phyloP scores from a whole-genome alignment of 2,113 vertebrate species.

The Gulo gulo region DNA sequence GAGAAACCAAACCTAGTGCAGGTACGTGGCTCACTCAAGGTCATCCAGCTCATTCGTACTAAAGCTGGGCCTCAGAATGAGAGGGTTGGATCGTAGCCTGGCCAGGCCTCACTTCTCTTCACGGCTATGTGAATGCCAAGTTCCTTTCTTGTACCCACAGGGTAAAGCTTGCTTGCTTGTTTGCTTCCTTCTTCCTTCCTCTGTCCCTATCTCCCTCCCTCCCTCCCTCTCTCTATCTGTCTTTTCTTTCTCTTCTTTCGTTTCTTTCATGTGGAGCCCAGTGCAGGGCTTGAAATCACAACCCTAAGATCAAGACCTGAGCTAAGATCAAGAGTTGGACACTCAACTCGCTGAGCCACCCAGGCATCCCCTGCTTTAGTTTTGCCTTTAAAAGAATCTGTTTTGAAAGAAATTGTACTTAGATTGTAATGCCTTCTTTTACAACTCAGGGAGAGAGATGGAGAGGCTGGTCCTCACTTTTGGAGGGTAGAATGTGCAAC shows the following conservation, averaged over 20 bases:
- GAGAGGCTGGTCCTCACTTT: background rate
- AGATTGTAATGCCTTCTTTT: background rate
- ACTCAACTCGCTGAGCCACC: background rate
- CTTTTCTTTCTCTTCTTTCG: no score
- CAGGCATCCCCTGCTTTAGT: background rate
- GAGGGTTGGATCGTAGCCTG: background rate
- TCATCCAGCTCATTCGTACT: background rate
- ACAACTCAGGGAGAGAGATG: background rate
- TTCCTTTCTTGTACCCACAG: background rate
- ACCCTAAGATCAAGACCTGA: background rate
- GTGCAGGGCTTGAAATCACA: background rate
- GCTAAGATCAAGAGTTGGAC: background rate
- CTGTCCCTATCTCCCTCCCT: fast-evolving
- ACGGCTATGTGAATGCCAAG: background rate
- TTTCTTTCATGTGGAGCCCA: background rate
- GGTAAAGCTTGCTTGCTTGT: background rate
- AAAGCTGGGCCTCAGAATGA: background rate
- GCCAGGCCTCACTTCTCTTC: background rate
- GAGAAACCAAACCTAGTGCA: background rate
- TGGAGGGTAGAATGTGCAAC: background rate
- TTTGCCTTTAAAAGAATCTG: background rate
- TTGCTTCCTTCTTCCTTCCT: background rate
- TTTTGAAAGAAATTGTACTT: background rate
- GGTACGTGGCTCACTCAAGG: background rate
- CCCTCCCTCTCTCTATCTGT: background rate